These are phyloP conservation scores for Arvicanthis niloticus DNA, from an alignment of 2,113 vertebrate genomes.

Conservation along the genomic window DNA sequence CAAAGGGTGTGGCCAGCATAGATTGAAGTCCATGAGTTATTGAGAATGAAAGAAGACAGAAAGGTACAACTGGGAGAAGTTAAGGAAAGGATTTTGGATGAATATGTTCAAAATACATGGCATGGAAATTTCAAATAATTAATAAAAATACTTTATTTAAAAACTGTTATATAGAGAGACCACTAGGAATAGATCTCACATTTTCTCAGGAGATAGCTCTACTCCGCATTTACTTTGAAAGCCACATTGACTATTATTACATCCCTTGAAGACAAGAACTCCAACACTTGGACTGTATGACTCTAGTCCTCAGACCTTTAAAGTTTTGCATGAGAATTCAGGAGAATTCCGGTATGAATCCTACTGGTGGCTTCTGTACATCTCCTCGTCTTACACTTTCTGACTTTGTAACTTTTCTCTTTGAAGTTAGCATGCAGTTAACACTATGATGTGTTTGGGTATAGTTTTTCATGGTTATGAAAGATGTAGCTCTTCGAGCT, in stretches of 20 bases:
- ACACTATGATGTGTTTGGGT: neutral
- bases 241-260: neutral
- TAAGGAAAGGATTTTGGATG: neutral
- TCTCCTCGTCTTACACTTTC: neutral
- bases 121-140: neutral
- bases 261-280: neutral
- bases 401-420: neutral
- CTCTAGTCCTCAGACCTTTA: neutral
- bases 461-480: neutral
- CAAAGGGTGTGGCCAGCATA: neutral
- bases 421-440: neutral
- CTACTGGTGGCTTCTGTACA: neutral
- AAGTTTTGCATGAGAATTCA: neutral
- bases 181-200: neutral
- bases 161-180: neutral
- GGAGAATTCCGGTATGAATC: neutral
- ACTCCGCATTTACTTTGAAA: neutral
- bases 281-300: neutral
- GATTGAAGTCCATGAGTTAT: neutral
- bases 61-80: neutral
- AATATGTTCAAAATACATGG: too few species aligned
- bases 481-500: neutral
- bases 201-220: neutral
- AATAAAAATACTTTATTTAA: neutral
- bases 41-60: neutral